These are phyloP conservation scores for Conomelus anceps DNA, from an alignment of 2,888 invertebrate species.

Conservation along the genomic window DNA sequence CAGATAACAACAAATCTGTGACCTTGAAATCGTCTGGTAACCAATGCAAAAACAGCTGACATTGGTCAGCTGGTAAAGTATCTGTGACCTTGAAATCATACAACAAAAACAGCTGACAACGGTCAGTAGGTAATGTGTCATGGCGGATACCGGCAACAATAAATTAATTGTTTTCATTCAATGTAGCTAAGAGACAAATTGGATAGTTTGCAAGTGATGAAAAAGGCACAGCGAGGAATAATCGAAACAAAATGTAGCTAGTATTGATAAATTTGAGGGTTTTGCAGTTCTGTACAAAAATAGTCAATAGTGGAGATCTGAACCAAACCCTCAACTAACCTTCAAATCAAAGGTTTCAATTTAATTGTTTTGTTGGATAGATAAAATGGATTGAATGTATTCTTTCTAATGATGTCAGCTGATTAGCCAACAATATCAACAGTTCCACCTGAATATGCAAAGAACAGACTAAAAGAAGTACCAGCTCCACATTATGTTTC, in stretches of 20 bases:
- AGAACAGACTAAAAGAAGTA: background rate
- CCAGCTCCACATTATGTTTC: background rate
- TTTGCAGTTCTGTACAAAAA: too few species aligned
- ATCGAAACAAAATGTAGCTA: background rate
- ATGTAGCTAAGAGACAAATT: too few species aligned
- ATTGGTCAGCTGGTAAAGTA: background rate
- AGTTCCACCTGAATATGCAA: background rate
- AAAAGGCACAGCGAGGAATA: background rate
- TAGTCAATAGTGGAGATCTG: too few species aligned
- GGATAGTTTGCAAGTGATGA: too few species aligned
- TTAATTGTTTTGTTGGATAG: too few species aligned
- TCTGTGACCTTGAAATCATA: background rate
- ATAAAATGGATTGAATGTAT: too few species aligned
- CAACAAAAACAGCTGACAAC: background rate
- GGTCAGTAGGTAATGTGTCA: background rate
- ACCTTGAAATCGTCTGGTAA: background rate
- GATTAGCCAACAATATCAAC: too few species aligned
- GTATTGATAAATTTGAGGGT: too few species aligned
- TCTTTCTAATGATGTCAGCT: too few species aligned
- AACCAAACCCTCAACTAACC: too few species aligned
- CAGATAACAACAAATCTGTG: slow-evolving; percentile 24
- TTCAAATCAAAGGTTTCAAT: too few species aligned
- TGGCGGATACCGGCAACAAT: background rate
- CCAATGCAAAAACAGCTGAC: background rate
- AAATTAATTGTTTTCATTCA: background rate